Evolutionary conservation across 2,113 vertebrate species (phyloP).

Genomic region (Hydropotes inermis): DNA sequence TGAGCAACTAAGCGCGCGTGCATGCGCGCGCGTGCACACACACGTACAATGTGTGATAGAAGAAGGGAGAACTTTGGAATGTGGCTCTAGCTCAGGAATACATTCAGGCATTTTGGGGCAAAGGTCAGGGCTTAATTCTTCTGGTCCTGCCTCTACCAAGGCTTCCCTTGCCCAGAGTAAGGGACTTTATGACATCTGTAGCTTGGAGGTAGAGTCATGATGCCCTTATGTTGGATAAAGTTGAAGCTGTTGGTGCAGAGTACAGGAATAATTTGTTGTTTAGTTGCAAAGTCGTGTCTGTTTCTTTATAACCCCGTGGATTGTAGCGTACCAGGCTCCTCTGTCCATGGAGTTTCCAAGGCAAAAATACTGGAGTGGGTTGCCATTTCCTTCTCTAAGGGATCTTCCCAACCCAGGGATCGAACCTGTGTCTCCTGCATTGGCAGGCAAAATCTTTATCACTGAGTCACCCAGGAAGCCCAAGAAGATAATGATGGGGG

Average conservation of each 20-base stretch:
- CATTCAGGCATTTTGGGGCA: neutral
- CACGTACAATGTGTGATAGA: neutral
- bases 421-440: neutral
- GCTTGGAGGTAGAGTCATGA: neutral
- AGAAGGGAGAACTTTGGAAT: neutral
- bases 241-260: neutral
- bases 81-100: neutral
- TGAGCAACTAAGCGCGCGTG: neutral
- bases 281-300: neutral
- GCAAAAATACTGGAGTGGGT: neutral
- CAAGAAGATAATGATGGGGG: neutral
- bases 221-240: too few species aligned
- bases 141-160: neutral
- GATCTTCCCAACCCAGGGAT: neutral
- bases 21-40: too few species aligned
- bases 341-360: neutral
- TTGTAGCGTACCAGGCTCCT: neutral
- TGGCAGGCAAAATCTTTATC: neutral
- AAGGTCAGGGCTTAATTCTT: neutral
- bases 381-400: neutral
- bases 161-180: neutral
- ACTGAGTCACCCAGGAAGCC: neutral
- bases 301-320: neutral
- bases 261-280: neutral
- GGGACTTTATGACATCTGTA: neutral